phyloP scores from a whole-genome alignment of 1,140 invertebrate species.

The Drosophila ironensis region DNA sequence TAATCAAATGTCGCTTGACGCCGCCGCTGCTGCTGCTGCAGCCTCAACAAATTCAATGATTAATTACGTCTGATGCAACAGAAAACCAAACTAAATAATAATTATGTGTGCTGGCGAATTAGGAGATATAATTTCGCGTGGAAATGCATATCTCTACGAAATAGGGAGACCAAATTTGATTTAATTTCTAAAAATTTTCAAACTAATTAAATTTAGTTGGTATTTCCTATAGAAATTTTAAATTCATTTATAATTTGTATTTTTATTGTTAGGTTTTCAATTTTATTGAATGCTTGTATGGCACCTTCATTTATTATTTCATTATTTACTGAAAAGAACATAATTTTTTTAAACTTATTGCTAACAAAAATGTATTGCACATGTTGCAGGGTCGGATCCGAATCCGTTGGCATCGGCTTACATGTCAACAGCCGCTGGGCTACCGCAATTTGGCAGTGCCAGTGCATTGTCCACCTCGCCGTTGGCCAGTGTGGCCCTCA shows the following conservation, averaged over 20 bases:
- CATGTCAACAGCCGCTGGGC: conserved; percentile 77
- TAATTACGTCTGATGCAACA: conserved; percentile 61
- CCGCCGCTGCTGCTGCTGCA: too few species aligned
- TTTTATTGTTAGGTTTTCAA: too few species aligned
- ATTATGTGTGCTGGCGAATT: conserved; percentile 37
- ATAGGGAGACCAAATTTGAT: background rate
- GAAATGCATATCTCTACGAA: background rate
- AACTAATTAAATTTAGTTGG: too few species aligned
- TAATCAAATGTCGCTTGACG: conserved; percentile 68
- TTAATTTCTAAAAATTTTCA: too few species aligned
- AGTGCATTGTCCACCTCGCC: conserved; percentile 75
- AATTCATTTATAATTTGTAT: too few species aligned
- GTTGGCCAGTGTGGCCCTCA: conserved; percentile 84
- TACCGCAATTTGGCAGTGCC: conserved; percentile 79
- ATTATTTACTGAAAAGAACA: too few species aligned
- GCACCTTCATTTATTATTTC: too few species aligned
- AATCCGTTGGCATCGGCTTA: conserved; percentile 81
- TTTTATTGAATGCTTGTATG: too few species aligned
- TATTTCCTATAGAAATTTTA: too few species aligned
- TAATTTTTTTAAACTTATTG: conserved; percentile 2
- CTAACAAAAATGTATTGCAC: background rate
- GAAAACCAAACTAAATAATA: conserved; percentile 53
- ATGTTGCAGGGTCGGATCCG: conserved; percentile 71
- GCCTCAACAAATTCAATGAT: conserved; percentile 63
- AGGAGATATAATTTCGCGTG: background rate